Percentiles rank a stretch among this genome's conserved stretches.
Evolutionary conservation across 2,113 vertebrate genomes (phyloP).

Genomic region (Entomyzon cyanotis): DNA sequence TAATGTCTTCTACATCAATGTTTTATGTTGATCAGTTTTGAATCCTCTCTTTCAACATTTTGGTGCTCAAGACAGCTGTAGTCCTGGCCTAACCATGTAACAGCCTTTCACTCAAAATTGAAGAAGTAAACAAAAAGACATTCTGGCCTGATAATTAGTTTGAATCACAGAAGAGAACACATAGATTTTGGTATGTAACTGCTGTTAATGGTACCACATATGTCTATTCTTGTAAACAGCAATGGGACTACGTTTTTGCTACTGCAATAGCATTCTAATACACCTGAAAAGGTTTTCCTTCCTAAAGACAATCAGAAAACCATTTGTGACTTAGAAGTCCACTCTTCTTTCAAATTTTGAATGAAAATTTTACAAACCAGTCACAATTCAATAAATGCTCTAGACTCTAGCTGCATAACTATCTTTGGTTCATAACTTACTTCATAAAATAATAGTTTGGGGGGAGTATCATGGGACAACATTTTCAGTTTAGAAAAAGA

Average conservation of each 20-base stretch:
- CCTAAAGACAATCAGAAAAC: neutral
- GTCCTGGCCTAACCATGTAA: neutral
- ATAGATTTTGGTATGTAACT: neutral
- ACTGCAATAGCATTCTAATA: neutral
- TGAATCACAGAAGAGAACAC: neutral
- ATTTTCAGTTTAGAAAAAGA: neutral
- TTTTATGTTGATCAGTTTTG: neutral
- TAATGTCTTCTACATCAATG: neutral
- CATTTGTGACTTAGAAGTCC: neutral
- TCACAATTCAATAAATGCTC: neutral
- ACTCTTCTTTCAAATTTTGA: neutral
- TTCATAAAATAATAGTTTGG: neutral
- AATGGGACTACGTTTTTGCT: neutral
- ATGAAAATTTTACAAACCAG: neutral
- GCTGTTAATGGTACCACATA: neutral
- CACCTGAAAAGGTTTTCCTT: neutral
- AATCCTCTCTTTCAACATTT: neutral
- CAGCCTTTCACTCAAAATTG: neutral
- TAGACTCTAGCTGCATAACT: neutral
- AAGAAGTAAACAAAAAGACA: neutral
- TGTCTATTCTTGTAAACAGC: neutral
- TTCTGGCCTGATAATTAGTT: neutral
- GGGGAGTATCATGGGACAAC: neutral
- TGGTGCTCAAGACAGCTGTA: neutral
- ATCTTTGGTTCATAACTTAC: neutral